Evolutionary conservation across 2,888 invertebrate genomes (phyloP), one percentile per base, ranked within the genome.

Genomic region (Sicus ferrugineus): DNA sequence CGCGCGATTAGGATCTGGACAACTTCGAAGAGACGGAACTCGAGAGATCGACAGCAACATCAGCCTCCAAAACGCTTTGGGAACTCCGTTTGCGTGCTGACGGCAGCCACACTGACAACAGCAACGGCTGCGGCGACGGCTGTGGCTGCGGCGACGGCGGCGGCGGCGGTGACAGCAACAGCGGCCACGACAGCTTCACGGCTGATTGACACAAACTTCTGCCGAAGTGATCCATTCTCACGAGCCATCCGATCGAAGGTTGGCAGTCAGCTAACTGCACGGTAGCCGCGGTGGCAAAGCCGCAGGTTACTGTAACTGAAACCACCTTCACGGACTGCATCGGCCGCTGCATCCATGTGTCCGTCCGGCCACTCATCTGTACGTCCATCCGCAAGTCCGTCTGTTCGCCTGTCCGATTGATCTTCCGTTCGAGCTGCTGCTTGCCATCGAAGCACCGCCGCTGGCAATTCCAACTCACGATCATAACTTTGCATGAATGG

Each of bases 221-320:
- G 52, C 38, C 23, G 54, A 58, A 58, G 59, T 59, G 67, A 67
- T 59, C 67, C 26, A 59, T 67, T 67, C 67, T 67, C 67, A 67
- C 67, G 46, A 59, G 48, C 59, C 4, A 14, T 34, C 38, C 59
- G 67, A 67, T 67, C 67, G n/a, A n/a, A n/a, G 58, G 67, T 59
- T 54, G 46, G 62, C 62, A 46, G 58, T 59, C 54, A 54, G 16
- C 28, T 26, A 26, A 28, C 54, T 28, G 16, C 26, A 54, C 54
- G 28, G 54, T 54, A 54, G 54, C 54, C 16, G 21, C 64, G 21
- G 31, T 58, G 48, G 31, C 59, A 48, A 28, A 31, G 46, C 54
- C 42, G 48, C 30, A 5, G 21, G 23, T 61, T 61, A 26, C 28
- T 14, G 38, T 42, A 61, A 61, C 42, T 61, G 42, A 42, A 61